These are phyloP conservation scores for Acipenser oxyrinchus DNA, from an alignment of 2,797 vertebrate genomes.

Conservation along the genomic window DNA sequence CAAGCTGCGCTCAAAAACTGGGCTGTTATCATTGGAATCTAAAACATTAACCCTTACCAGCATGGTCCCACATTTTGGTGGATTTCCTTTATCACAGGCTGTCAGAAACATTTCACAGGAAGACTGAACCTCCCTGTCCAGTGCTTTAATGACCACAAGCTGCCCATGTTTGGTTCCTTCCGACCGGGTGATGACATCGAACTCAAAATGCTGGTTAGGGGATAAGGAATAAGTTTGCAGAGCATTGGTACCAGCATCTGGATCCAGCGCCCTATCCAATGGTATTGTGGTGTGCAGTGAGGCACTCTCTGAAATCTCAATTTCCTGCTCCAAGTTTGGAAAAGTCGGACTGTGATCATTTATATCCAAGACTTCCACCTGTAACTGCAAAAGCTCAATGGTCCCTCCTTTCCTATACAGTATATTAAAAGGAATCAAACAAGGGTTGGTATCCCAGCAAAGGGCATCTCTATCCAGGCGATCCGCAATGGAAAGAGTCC, in stretches of 20 bases:
- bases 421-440: slow-evolving; percentile 75
- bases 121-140: slow-evolving; percentile 76
- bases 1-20: slow-evolving; percentile 68
- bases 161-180: slow-evolving; percentile 73
- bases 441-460: slow-evolving; percentile 68
- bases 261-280: slow-evolving; percentile 76
- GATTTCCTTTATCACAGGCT: slow-evolving; percentile 77
- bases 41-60: slow-evolving; percentile 71
- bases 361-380: slow-evolving; percentile 76
- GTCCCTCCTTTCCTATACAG: slow-evolving; percentile 61
- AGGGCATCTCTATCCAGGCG: slow-evolving; percentile 79
- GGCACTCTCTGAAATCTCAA: slow-evolving; percentile 83
- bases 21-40: slow-evolving; percentile 90
- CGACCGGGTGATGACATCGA: slow-evolving; percentile 64
- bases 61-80: slow-evolving; percentile 74
- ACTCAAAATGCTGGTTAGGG: slow-evolving; percentile 71
- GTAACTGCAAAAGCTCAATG: slow-evolving; percentile 71
- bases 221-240: slow-evolving; percentile 73
- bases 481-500: slow-evolving; percentile 65
- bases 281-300: slow-evolving; percentile 74
- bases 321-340: slow-evolving; percentile 64
- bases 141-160: slow-evolving; percentile 75
- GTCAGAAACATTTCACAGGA: slow-evolving; percentile 68
- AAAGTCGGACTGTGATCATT: slow-evolving; percentile 83
- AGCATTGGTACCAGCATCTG: slow-evolving; percentile 66